Percentiles rank a stretch among this genome's conserved stretches.
Conservation (phyloP, 1,140 invertebrate species). For the Chionoecetes opilio region DNA sequence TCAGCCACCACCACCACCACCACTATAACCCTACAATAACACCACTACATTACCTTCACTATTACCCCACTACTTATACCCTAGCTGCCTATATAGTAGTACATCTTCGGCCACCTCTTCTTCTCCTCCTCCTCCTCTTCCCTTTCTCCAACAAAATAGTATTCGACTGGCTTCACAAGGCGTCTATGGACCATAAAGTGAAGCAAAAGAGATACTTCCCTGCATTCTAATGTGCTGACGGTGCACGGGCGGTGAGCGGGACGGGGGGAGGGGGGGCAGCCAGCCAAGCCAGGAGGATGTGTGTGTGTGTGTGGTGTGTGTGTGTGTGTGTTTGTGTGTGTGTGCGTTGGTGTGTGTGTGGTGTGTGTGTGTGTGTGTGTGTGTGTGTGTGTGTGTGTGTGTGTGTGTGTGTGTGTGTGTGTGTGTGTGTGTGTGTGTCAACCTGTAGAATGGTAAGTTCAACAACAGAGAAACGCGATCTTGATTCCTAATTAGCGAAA, state of each 20-base stretch:
- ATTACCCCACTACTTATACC: no score
- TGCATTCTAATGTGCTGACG: constrained; percentile 51
- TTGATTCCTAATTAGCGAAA: constrained; percentile 17
- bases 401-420: constrained; percentile 53
- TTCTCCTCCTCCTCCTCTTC: neutral
- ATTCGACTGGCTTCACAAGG: constrained; percentile 21
- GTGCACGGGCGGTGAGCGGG: neutral
- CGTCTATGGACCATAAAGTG: constrained; percentile 47
- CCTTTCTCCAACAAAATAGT: neutral
- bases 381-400: constrained; percentile 36
- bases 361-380: neutral
- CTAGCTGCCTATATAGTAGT: no score
- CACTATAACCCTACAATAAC: neutral
- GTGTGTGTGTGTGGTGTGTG: neutral
- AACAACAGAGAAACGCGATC: constrained; percentile 5
- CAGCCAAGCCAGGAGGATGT: no score
- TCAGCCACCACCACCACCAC: constrained; percentile 29
- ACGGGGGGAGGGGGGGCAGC: neutral
- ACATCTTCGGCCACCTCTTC: neutral
- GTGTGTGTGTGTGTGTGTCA: constrained; percentile 46
- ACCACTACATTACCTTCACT: neutral
- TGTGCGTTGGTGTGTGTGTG: neutral
- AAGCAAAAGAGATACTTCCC: neutral
- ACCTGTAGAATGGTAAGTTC: neutral
- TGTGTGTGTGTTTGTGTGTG: neutral